Evolutionary conservation across 1,140 invertebrate species (phyloP), one percentile per base, ranked within the genome.

Genomic region (Tribolium madens): DNA sequence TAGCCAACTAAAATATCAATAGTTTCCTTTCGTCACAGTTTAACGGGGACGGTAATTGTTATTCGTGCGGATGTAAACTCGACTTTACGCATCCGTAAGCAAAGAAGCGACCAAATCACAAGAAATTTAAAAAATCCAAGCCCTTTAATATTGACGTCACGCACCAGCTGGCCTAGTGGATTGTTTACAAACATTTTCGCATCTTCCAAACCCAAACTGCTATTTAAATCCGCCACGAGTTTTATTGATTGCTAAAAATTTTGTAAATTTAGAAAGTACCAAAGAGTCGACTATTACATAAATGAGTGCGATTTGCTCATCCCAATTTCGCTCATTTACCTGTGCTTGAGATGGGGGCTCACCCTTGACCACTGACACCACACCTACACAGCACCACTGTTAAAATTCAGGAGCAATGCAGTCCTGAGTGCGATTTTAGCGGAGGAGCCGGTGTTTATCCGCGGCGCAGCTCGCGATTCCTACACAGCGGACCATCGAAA

Each of bases 401-500:
- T 18, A 12, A 13, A 6, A 71, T 70, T 13, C 31, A 15, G 36
- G 42, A 21, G 33, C 18, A 4, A 50, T 71, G 14, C 42, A 71
- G 42, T 46, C 47, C 12, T 21, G 36, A 50, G 47, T 36, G 69
- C 69, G 42, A 46, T 71, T 15, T 70, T 36, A 15, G 14, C 17
- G 17, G 15, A 70, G 68, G 33, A 70, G 69, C 47, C 47, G 69
- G 42, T 46, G 42, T 71, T 71, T 48, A 71, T 71, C 69, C 47
- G 69, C 69, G 69, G 69, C 69, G 69, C 42, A 26, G 69, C 42
- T 71, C 69, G 69, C 69, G 69, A 71, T 71, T 71, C 17, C 36
- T 71, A 71, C 69, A 71, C 69, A 71, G 69, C 69, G 69, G 69
- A 71, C 69, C 69, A 71, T 71, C 17, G 42, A 71, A 71, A 71